A percentile compares a stretch with the other conserved stretches of the same genome.
These are phyloP conservation scores for Nymphicus hollandicus DNA, from an alignment of 2,113 vertebrate species.

Conservation along the genomic window DNA sequence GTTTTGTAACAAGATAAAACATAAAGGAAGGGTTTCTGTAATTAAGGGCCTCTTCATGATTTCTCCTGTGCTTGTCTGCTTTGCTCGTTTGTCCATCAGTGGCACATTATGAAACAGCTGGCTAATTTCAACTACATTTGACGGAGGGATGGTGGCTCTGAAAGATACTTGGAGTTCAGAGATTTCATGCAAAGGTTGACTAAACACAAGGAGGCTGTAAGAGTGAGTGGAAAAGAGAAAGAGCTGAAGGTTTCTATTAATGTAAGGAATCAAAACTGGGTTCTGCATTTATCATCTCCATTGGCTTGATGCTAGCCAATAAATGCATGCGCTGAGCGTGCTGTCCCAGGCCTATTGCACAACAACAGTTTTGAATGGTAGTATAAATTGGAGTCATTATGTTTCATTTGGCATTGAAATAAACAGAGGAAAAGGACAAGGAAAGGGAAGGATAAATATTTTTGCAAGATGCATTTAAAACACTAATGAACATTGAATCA, in stretches of 20 bases:
- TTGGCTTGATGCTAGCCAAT: neutral
- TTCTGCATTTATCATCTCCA: neutral
- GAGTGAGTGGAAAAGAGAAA: neutral
- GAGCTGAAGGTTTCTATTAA: neutral
- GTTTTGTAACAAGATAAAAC: neutral
- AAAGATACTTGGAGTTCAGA: neutral
- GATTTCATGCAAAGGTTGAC: neutral
- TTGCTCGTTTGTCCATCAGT: neutral
- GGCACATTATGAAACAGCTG: neutral
- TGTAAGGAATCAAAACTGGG: neutral
- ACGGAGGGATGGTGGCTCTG: no score
- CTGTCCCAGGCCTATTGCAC: neutral
- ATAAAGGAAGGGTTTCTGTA: neutral
- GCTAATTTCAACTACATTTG: neutral
- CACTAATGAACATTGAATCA: neutral
- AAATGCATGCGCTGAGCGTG: neutral
- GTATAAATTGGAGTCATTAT: neutral
- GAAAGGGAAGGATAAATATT: slow-evolving; percentile 46
- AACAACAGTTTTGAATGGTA: neutral
- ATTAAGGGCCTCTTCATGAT: neutral
- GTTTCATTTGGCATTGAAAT: slow-evolving; percentile 27
- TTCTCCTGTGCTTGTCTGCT: neutral
- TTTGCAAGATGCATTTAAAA: slow-evolving; percentile 3
- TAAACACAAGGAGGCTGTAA: neutral
- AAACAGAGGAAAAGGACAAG: slow-evolving; percentile 45